phyloP scores from a whole-genome alignment of 2,797 vertebrate genomes.

The Sebastes itinus region DNA sequence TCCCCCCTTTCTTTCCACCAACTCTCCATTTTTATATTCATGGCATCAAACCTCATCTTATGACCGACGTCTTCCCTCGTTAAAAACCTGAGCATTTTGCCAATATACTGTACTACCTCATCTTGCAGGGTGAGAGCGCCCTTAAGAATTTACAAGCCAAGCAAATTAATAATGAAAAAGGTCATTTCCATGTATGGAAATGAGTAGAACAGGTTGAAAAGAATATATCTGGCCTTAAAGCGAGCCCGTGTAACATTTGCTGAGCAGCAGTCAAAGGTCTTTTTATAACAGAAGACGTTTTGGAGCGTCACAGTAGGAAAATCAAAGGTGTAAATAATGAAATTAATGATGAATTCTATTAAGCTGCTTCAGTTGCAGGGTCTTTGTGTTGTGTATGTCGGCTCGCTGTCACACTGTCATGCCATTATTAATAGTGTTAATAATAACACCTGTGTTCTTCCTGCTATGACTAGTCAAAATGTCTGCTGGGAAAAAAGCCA shows the following conservation, averaged over 20 bases:
- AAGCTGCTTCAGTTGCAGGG: too few relatives aligned
- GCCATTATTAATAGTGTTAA: background rate
- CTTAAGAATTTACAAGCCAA: conserved; percentile 84
- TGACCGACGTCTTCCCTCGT: conserved; percentile 79
- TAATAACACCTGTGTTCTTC: background rate
- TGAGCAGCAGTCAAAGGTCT: background rate
- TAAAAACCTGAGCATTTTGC: conserved; percentile 80
- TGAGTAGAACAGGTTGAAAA: background rate
- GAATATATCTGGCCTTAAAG: background rate
- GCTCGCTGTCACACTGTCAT: background rate
- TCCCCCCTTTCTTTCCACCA: background rate
- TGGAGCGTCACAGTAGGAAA: background rate
- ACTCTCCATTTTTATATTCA: conserved; percentile 23
- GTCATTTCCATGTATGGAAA: conserved; percentile 6
- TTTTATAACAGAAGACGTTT: background rate
- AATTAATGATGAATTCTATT: background rate
- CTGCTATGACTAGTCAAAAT: background rate
- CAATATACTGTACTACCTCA: conserved; percentile 89
- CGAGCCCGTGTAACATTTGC: background rate
- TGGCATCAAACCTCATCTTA: background rate
- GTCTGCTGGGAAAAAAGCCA: background rate
- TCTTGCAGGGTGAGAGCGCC: conserved; percentile 81
- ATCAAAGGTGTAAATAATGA: background rate
- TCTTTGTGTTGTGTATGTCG: too few relatives aligned
- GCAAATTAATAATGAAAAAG: conserved; percentile 29